Conservation (phyloP, 2,113 vertebrate genomes). For the Oophaga pumilio region DNA sequence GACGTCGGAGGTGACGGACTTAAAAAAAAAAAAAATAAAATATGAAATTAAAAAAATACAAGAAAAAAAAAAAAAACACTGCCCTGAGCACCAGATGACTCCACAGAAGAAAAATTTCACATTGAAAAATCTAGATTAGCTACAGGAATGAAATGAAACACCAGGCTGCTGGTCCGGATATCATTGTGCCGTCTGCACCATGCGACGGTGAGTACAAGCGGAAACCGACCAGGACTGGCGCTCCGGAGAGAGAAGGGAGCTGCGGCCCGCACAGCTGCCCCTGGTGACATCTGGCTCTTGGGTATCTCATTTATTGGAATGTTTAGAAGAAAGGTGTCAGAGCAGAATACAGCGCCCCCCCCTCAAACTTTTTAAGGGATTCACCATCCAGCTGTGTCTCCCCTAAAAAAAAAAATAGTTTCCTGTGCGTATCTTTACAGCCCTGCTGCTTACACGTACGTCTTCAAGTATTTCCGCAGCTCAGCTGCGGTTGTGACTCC, state of each 20-base stretch:
- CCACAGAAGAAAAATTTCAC: slow-evolving; percentile 41
- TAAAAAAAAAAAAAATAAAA: background rate
- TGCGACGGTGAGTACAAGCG: background rate
- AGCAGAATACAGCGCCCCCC: slow-evolving; percentile 16
- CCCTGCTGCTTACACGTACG: background rate
- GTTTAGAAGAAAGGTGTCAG: slow-evolving; percentile 32
- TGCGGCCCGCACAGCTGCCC: slow-evolving; percentile 33
- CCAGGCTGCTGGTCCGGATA: slow-evolving; percentile 54
- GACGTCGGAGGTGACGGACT: background rate
- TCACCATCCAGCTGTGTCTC: slow-evolving; percentile 38
- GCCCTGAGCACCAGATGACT: slow-evolving; percentile 33
- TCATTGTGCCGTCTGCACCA: slow-evolving; percentile 34
- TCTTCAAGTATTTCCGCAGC: slow-evolving; percentile 44
- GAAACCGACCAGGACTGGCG: background rate
- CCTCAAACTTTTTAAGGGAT: background rate
- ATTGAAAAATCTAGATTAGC: slow-evolving; percentile 48
- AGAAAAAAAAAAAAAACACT: background rate
- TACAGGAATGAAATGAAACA: slow-evolving; percentile 43
- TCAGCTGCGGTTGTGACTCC: slow-evolving; percentile 47
- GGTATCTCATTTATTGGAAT: slow-evolving; percentile 27
- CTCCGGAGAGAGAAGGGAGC: background rate
- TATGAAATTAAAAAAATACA: background rate
- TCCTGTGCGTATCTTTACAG: slow-evolving; percentile 12
- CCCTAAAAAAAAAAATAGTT: background rate
- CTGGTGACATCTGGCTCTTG: slow-evolving; percentile 6